Evolutionary conservation across 2,888 invertebrate genomes (phyloP).

Genomic region (Euclidia mi): DNA sequence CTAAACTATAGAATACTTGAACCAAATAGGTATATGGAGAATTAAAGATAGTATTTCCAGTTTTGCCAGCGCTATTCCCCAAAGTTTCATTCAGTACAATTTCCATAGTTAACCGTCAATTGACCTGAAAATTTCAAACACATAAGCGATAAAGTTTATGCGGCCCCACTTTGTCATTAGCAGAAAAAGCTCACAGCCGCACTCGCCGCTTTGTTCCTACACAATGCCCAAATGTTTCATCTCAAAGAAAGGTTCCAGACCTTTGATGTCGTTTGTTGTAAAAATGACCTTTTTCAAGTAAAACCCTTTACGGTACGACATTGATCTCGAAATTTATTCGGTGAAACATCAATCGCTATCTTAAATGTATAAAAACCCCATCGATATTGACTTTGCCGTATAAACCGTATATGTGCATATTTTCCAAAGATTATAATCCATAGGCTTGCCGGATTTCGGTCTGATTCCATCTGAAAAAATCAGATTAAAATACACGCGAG

Average conservation of each 20-base stretch:
- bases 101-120: conserved; percentile 23
- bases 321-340: conserved; percentile 46
- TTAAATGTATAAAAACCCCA: conserved; percentile 42
- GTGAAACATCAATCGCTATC: conserved; percentile 45
- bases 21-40: conserved; percentile 10
- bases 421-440: conserved; percentile 37
- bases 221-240: conserved; percentile 51
- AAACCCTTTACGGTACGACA: conserved; percentile 50
- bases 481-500: conserved; percentile 61
- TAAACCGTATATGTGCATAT: conserved; percentile 34
- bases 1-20: neutral
- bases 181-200: conserved; percentile 45
- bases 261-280: conserved; percentile 43
- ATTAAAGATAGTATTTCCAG: conserved; percentile 10
- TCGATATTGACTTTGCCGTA: conserved; percentile 44
- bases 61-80: conserved; percentile 5
- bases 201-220: conserved; percentile 53
- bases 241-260: conserved; percentile 58
- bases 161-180: conserved; percentile 37
- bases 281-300: conserved; percentile 51
- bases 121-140: conserved; percentile 20
- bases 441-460: conserved; percentile 29
- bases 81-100: conserved; percentile 13
- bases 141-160: conserved; percentile 18
- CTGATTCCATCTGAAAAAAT: conserved; percentile 55